These are phyloP conservation scores for Megaceryle alcyon DNA, from an alignment of 2,797 vertebrate species.

Conservation along the genomic window DNA sequence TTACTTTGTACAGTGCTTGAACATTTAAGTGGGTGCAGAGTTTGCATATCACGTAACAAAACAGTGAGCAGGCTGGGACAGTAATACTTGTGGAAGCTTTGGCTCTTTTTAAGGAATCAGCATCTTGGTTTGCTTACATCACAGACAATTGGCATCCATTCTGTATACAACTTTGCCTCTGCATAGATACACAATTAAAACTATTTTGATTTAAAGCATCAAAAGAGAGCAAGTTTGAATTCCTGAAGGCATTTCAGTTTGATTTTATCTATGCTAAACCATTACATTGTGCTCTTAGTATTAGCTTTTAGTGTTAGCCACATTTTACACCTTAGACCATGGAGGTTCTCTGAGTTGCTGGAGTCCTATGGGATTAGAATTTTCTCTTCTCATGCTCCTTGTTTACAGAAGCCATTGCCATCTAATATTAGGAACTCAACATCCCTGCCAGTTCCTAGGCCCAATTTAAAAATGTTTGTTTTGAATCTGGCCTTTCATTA, in stretches of 20 bases:
- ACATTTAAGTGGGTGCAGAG: not conserved
- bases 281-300: not conserved
- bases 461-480: conserved; percentile 57
- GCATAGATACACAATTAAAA: not conserved
- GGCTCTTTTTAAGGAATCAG: not conserved
- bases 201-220: not conserved
- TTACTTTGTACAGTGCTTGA: not conserved
- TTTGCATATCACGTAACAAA: not conserved
- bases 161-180: not conserved
- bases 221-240: not conserved
- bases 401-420: conserved; percentile 45
- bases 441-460: conserved; percentile 56
- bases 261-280: not conserved
- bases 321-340: not conserved
- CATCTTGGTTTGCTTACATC: not conserved
- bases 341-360: not conserved
- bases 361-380: not conserved
- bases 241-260: not conserved
- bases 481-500: conserved; percentile 50
- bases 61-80: not conserved
- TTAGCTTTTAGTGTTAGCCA: not conserved
- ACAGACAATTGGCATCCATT: not conserved
- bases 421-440: conserved; percentile 64
- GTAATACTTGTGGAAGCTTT: not conserved
- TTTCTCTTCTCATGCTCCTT: conserved; percentile 64